phyloP scores from a whole-genome alignment of 2,113 vertebrate species.

The Pterocles gutturalis region DNA sequence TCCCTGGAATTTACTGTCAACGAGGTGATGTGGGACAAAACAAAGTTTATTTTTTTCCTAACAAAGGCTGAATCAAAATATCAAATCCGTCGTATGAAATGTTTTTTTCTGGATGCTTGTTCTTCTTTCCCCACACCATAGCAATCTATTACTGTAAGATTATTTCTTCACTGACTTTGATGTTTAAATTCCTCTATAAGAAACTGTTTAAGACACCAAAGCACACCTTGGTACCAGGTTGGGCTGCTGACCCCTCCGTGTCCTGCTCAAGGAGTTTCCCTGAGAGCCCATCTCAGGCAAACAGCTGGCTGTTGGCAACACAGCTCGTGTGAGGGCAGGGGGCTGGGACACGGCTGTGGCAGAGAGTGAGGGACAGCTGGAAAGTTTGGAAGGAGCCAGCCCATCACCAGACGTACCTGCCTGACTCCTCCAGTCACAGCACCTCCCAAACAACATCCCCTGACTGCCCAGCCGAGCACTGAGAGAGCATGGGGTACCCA shows the following conservation, averaged over 20 bases:
- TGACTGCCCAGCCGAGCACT: background rate
- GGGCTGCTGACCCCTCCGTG: background rate
- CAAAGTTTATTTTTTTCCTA: background rate
- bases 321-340: background rate
- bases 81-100: background rate
- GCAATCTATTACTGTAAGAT: background rate
- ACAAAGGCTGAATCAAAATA: background rate
- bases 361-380: background rate
- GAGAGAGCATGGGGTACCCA: background rate
- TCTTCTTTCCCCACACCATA: background rate
- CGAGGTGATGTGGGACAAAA: background rate
- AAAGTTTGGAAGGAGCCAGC: background rate
- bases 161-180: background rate
- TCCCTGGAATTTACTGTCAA: background rate
- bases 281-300: background rate
- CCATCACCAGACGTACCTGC: rapidly evolving
- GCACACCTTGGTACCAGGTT: background rate
- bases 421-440: background rate
- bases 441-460: rapidly evolving
- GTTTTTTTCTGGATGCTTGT: background rate
- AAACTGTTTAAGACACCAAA: background rate
- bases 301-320: background rate
- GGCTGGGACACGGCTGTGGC: background rate
- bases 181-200: background rate
- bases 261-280: background rate